Conservation (phyloP, 2,113 vertebrate species). For the Ardeotis arabs region DNA sequence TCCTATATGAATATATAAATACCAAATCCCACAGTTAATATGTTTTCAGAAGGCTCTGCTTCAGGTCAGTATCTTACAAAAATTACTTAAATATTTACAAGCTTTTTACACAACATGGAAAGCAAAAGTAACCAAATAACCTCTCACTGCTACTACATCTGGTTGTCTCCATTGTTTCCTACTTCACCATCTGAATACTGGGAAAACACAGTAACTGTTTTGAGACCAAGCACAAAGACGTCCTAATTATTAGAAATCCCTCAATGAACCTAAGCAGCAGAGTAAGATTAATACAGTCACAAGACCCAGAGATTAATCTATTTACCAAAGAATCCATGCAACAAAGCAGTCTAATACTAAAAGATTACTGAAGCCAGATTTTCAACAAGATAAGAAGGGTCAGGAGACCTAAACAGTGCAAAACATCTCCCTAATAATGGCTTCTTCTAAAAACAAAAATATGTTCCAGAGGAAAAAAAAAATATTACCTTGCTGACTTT, state of each 20-base stretch:
- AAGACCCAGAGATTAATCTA: slow-evolving; percentile 63
- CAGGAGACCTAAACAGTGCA: slow-evolving; percentile 9
- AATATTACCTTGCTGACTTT: not conserved
- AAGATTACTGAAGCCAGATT: slow-evolving; percentile 50
- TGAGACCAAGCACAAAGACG: slow-evolving; percentile 42
- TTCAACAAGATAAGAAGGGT: slow-evolving; percentile 26
- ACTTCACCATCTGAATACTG: not conserved
- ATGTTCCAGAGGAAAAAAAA: not conserved
- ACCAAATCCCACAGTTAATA: not conserved
- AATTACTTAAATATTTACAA: not conserved
- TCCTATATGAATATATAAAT: not conserved
- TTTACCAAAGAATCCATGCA: slow-evolving; percentile 49
- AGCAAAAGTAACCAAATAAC: slow-evolving; percentile 6
- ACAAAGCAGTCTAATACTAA: slow-evolving; percentile 55
- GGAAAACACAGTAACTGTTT: slow-evolving; percentile 38
- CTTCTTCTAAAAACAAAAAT: slow-evolving; percentile 5
- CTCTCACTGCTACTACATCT: not conserved
- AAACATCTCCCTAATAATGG: slow-evolving; percentile 34
- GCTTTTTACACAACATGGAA: slow-evolving; percentile 31
- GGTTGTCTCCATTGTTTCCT: not conserved
- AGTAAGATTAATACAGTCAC: slow-evolving; percentile 65
- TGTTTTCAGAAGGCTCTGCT: not conserved
- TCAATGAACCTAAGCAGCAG: slow-evolving; percentile 48
- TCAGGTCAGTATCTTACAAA: not conserved
- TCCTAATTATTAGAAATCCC: slow-evolving; percentile 68